These are phyloP conservation scores for Drosophila pectinifera DNA, from an alignment of 1,140 invertebrate genomes.

Conservation along the genomic window DNA sequence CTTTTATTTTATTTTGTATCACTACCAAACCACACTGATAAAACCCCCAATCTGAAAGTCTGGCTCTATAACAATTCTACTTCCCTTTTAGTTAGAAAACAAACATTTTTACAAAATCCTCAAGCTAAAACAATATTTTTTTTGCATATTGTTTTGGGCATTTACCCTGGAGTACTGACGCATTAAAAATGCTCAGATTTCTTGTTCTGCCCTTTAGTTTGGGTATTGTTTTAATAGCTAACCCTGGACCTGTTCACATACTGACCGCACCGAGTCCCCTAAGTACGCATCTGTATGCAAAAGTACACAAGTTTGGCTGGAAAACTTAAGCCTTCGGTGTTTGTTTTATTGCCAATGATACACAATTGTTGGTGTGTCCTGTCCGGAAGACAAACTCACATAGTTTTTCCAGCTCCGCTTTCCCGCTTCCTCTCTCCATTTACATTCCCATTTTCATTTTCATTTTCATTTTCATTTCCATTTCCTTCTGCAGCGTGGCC, in stretches of 20 bases:
- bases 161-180: conserved; percentile 3
- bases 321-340: conserved; percentile 63
- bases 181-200: conserved; percentile 15
- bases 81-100: neutral
- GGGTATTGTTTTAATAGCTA: neutral
- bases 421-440: neutral
- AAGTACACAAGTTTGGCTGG: conserved; percentile 29
- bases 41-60: neutral
- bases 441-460: conserved; percentile 23
- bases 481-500: conserved; percentile 8
- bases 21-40: no score
- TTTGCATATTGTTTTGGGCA: neutral
- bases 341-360: conserved; percentile 72
- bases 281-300: conserved; percentile 24
- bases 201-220: neutral
- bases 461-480: conserved; percentile 31
- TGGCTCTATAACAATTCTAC: neutral
- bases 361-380: conserved; percentile 36
- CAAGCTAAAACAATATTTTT: neutral
- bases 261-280: conserved; percentile 10
- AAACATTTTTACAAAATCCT: neutral
- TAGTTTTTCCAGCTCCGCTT: neutral
- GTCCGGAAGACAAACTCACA: conserved; percentile 9
- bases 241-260: neutral
- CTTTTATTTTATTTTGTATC: neutral